phyloP scores from a whole-genome alignment of 2,888 invertebrate species.

The Drosophila meridionalis region DNA sequence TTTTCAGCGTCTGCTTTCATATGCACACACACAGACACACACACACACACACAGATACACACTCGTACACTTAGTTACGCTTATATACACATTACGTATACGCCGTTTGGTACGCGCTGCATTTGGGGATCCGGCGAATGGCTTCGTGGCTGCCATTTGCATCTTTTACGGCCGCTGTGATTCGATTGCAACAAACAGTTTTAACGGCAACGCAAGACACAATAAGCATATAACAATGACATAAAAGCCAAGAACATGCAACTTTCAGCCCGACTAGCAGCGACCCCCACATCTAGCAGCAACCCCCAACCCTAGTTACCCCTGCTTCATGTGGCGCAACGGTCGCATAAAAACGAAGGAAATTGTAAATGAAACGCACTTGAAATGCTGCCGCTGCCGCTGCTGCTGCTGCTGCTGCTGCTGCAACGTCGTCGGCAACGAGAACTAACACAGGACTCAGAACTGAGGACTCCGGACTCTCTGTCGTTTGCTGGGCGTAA shows the following conservation, averaged over 20 bases:
- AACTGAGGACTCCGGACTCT: neutral
- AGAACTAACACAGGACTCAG: conserved; percentile 7
- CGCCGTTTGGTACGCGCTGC: conserved; percentile 38
- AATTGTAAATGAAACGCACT: conserved; percentile 81
- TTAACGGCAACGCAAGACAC: conserved; percentile 65
- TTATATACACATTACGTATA: conserved; percentile 45
- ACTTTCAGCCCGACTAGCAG: conserved; percentile 15
- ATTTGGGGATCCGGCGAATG: conserved; percentile 52
- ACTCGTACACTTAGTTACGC: neutral
- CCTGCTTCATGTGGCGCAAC: conserved; percentile 49
- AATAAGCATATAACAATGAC: conserved; percentile 75
- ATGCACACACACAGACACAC: conserved; percentile 22
- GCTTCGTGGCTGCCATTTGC: conserved; percentile 66
- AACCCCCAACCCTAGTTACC: too few species aligned
- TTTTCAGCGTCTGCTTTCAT: conserved; percentile 49
- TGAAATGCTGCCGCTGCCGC: conserved; percentile 58
- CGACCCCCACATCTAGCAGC: neutral
- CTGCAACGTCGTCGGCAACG: conserved; percentile 25
- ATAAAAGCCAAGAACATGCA: conserved; percentile 67
- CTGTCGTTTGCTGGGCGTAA: conserved; percentile 42
- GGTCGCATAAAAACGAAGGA: conserved; percentile 75
- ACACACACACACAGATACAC: neutral
- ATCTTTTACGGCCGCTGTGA: conserved; percentile 74
- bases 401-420: neutral
- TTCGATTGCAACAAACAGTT: conserved; percentile 70